Evolutionary conservation across 2,113 vertebrate species (phyloP).

Genomic region (Albula glossodonta): DNA sequence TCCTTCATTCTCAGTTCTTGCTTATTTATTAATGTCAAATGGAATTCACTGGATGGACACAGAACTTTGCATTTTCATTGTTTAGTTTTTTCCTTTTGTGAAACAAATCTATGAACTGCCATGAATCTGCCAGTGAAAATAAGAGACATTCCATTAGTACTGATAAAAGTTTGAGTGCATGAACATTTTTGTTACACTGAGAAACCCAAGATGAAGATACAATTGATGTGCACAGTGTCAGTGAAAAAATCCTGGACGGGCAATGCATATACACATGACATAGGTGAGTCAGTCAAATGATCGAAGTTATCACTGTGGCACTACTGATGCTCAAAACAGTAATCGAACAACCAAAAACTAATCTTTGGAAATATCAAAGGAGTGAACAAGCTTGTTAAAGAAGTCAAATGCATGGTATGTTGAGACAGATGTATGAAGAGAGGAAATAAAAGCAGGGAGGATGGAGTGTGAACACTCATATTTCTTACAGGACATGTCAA

Average conservation of each 20-base stretch:
- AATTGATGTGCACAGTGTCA: background rate
- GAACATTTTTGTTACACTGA: background rate
- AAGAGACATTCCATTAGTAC: slow-evolving; percentile 30
- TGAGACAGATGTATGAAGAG: slow-evolving; percentile 31
- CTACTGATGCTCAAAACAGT: background rate
- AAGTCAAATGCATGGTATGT: slow-evolving; percentile 8
- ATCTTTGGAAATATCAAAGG: background rate
- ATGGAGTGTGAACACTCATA: slow-evolving; percentile 24
- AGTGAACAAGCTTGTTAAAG: background rate
- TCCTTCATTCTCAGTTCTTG: background rate
- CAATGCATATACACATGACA: background rate
- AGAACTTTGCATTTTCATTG: background rate
- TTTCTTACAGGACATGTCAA: background rate
- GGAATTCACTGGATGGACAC: background rate
- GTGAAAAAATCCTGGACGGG: background rate
- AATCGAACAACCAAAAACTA: background rate
- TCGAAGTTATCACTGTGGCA: background rate
- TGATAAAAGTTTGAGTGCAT: slow-evolving; percentile 31
- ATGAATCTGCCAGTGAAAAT: slow-evolving; percentile 34
- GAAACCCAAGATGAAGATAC: background rate
- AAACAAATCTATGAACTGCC: slow-evolving; percentile 54
- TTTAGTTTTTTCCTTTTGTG: background rate
- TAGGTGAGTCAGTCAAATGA: background rate
- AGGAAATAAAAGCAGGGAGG: background rate
- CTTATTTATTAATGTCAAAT: background rate